A percentile compares a stretch with the other conserved stretches of the same genome.
Conservation (phyloP, 2,797 vertebrate genomes). For the Mastacembelus armatus region DNA sequence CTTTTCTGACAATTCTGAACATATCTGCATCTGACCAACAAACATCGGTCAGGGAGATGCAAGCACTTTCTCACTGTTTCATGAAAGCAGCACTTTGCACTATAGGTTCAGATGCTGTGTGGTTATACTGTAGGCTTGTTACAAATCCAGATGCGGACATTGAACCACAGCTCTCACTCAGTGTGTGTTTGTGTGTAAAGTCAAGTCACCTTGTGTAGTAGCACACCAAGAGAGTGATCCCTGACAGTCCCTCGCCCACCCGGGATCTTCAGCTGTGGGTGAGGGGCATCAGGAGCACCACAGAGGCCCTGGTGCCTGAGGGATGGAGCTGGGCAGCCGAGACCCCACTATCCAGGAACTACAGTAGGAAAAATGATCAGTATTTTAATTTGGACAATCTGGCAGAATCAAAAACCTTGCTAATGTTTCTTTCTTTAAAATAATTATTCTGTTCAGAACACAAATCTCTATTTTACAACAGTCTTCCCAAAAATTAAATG, state of each 20-base stretch:
- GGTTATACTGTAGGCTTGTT: background rate
- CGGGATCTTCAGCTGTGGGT: constrained; percentile 99
- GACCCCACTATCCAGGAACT: constrained; percentile 92
- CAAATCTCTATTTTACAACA: too few relatives aligned
- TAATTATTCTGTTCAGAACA: too few relatives aligned
- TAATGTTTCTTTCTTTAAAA: background rate
- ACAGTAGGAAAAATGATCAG: constrained; percentile 49
- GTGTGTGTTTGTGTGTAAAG: constrained; percentile 11
- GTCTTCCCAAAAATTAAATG: too few relatives aligned
- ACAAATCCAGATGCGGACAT: background rate
- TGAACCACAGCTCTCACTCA: background rate
- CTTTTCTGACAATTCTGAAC: background rate
- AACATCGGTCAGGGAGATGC: too few relatives aligned
- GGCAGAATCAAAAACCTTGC: background rate
- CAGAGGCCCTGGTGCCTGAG: constrained; percentile 98
- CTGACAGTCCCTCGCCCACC: constrained; percentile 99
- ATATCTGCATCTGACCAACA: too few relatives aligned
- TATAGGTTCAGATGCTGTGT: background rate
- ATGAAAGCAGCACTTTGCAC: background rate
- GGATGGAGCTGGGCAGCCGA: constrained; percentile 90
- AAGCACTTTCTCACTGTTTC: too few relatives aligned
- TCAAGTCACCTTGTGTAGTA: constrained; percentile 91
- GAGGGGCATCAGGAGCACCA: constrained; percentile 99
- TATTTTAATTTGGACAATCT: background rate
- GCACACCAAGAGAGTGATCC: constrained; percentile 97